These are phyloP conservation scores for Syngnathoides biaculeatus DNA, from an alignment of 2,113 vertebrate species.

Conservation along the genomic window DNA sequence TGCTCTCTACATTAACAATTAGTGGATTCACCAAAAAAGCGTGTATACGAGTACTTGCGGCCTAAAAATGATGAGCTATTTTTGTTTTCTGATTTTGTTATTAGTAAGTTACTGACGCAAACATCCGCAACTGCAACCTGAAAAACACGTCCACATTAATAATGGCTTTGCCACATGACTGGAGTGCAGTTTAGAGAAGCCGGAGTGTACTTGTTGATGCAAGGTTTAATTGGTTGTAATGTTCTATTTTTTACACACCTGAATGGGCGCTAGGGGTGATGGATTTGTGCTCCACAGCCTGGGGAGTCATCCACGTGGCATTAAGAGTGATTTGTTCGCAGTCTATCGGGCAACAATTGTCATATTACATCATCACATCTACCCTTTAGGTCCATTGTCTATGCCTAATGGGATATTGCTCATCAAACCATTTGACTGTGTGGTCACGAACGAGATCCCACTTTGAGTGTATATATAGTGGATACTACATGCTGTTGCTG, in stretches of 20 bases:
- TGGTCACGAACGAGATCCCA: slow-evolving; percentile 59
- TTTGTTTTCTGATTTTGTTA: too few relatives aligned
- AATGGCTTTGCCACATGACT: slow-evolving; percentile 23
- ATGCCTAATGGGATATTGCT: slow-evolving; percentile 31
- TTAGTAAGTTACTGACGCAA: not conserved
- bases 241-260: slow-evolving; percentile 52
- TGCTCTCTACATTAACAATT: too few relatives aligned
- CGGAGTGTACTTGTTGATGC: slow-evolving; percentile 23
- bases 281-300: slow-evolving; percentile 57
- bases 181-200: slow-evolving; percentile 11
- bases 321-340: slow-evolving; percentile 65
- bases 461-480: too few relatives aligned
- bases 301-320: slow-evolving; percentile 68
- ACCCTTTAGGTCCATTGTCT: slow-evolving; percentile 14
- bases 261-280: slow-evolving; percentile 52
- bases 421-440: slow-evolving; percentile 41
- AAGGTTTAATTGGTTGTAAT: slow-evolving; percentile 45
- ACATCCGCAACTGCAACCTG: not conserved
- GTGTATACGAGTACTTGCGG: not conserved
- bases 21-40: not conserved
- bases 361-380: slow-evolving; percentile 64
- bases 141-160: slow-evolving; percentile 21
- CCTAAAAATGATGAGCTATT: too few relatives aligned
- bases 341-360: slow-evolving; percentile 64
- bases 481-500: slow-evolving; percentile 15